Evolutionary conservation across 92 coral and sea anemone genomes (phyloP), one percentile per base, ranked within the genome.

Genomic region (Palythoa grandis): DNA sequence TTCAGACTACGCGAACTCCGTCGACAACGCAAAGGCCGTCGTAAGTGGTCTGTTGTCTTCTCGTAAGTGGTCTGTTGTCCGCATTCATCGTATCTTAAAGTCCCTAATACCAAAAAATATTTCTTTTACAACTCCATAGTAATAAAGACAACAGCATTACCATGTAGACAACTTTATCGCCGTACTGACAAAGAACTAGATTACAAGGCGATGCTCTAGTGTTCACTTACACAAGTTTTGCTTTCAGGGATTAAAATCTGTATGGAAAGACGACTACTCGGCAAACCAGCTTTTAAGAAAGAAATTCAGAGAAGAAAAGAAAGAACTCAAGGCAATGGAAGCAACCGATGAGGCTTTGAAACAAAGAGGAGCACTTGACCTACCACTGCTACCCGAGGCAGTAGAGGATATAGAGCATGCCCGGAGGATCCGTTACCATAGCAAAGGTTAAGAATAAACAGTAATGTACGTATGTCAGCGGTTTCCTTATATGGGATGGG

Each of bases 251-350:
- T 94, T 97, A 22, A 96, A 97, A 80, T 92, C 96, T 13, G 92
- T 95, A 54, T 97, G 99, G 99, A 95, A 88, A 78, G 99, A 97
- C 76, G 99, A 97, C 70, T 97, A 95, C 75, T 91, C 97, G 0
- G 94, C 96, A 43, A 97, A 97, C 87, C 96, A 97, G 79, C 86
- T 93, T 67, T 87, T 97, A 23, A 88, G 99, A 80, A 95, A 92
- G 90, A 97, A 90, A 79, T 97, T 97, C 75, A 89, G 99, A 72
- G 95, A 95, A 80, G 94, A 95, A 69, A 97, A 97, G 86, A 96
- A 89, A 52, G 97, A 88, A 65, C 56, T 95, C 24, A 87, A 87
- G 84, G 91, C 83, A n/a, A 80, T 83, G 78, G 91, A 92, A 67
- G 89, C 70, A 50, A 87, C 90, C 39, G 98, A 97, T 70, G 91